These are phyloP conservation scores for Melieria picta DNA, from an alignment of 2,888 invertebrate genomes.

Conservation along the genomic window DNA sequence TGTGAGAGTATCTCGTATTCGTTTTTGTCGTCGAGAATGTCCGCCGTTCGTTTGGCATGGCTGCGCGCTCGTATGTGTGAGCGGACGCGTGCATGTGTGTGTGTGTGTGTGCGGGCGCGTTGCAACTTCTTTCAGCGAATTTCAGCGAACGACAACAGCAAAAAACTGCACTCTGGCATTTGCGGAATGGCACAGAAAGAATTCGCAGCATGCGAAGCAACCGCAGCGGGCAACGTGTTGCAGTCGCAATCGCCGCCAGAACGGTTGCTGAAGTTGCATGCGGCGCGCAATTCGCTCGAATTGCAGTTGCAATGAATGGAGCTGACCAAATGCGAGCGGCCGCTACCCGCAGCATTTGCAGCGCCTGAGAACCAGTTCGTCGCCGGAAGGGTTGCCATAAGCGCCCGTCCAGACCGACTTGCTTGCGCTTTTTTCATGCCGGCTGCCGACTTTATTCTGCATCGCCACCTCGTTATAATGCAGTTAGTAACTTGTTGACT, in stretches of 20 bases:
- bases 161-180: conserved; percentile 72
- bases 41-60: no score
- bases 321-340: conserved; percentile 67
- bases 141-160: neutral
- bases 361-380: no score
- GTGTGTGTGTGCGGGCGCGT: neutral
- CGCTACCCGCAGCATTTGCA: no score
- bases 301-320: neutral
- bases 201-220: conserved; percentile 75
- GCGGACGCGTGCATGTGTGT: no score
- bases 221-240: conserved; percentile 16
- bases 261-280: neutral
- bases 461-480: conserved; percentile 5
- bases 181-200: conserved; percentile 93
- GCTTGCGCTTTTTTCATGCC: no score
- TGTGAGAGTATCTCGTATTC: no score
- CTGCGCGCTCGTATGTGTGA: no score
- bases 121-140: conserved; percentile 14
- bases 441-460: conserved; percentile 6
- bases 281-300: conserved; percentile 1
- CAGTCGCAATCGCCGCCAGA: conserved; percentile 14
- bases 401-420: no score
- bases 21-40: no score
- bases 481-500: conserved; percentile 26
- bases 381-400: no score